Evolutionary conservation across 2,113 vertebrate species (phyloP), one percentile per base, ranked within the genome.

Genomic region (Meriones unguiculatus): DNA sequence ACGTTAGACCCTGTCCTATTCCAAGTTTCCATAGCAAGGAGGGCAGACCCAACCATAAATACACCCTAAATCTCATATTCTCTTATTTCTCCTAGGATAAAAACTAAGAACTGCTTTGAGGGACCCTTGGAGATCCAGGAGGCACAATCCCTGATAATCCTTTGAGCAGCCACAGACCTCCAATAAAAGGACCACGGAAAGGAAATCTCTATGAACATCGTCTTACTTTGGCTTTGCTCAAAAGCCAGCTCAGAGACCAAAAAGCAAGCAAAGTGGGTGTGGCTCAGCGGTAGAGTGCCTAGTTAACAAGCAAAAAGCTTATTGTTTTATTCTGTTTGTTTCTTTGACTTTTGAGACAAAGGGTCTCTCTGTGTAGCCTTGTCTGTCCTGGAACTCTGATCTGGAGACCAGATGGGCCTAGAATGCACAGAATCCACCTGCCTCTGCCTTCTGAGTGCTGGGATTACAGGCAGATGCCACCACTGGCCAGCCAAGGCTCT

Each of bases 121-220:
- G 2, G 35, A 77, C 24, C 67, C 89, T 17, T 30, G 41, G 50
- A 87, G 75, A 82, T 54, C 72, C 69, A 96, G 41, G 32, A 91
- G 35, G 69, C 9, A 12, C 77, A 4, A 9, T 41, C 72, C 15
- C 8, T 20, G n/a, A 50, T 8, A 4, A 85, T 15, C 64, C 25
- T 52, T 35, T 32, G 17, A 50, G 54, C 30, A 57, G 28, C 41
- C 64, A 14, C 82, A 91, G 82, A 70, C 46, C 67, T 82, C 69
- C 73, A 98, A 87, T 96, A 93, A 97, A 97, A 82, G 67, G 13
- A 92, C 9, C n/a, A 3, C 10, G 32, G 50, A 88, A 92, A 87
- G 67, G 70, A 90, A 69, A 5, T 64, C 30, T 54, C 30, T 78
- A n/a, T 20, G 4, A 0, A 0, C 2, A 1, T 62, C 5, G 3